Conservation (phyloP, 2,113 vertebrate genomes). For the Cheirogaleus medius region DNA sequence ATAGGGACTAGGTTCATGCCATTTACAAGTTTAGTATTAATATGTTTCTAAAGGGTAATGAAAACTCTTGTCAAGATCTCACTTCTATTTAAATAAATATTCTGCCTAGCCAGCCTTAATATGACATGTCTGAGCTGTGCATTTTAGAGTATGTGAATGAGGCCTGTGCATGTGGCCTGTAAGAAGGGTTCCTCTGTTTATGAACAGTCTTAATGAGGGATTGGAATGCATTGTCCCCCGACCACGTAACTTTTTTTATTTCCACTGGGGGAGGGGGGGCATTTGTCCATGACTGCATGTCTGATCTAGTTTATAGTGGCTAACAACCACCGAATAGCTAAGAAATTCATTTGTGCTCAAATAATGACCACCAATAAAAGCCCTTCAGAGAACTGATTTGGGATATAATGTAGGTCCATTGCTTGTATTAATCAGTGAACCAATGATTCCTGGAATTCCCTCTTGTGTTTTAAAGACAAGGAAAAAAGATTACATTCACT, state of each 20-base stretch:
- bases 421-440: slow-evolving; percentile 53
- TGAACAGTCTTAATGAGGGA: background rate
- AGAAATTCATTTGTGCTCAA: slow-evolving; percentile 47
- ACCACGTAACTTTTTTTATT: background rate
- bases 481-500: slow-evolving; percentile 17
- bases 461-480: slow-evolving; percentile 47
- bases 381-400: slow-evolving; percentile 51
- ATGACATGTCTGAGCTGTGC: background rate
- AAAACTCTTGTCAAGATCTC: background rate
- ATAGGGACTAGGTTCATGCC: no score
- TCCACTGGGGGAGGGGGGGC: background rate
- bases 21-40: background rate
- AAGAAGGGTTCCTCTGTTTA: background rate
- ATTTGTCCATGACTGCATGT: background rate
- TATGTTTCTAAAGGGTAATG: background rate
- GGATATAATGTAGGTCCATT: background rate
- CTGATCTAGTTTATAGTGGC: slow-evolving; percentile 29
- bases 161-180: background rate
- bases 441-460: slow-evolving; percentile 50
- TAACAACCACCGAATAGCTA: slow-evolving; percentile 33
- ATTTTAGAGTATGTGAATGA: background rate
- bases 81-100: background rate
- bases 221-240: background rate
- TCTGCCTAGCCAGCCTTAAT: background rate
- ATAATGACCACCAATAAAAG: slow-evolving; percentile 49